Evolutionary conservation across 2,888 invertebrate species (phyloP), one percentile per base, ranked within the genome.

Genomic region (Furcula furcula): DNA sequence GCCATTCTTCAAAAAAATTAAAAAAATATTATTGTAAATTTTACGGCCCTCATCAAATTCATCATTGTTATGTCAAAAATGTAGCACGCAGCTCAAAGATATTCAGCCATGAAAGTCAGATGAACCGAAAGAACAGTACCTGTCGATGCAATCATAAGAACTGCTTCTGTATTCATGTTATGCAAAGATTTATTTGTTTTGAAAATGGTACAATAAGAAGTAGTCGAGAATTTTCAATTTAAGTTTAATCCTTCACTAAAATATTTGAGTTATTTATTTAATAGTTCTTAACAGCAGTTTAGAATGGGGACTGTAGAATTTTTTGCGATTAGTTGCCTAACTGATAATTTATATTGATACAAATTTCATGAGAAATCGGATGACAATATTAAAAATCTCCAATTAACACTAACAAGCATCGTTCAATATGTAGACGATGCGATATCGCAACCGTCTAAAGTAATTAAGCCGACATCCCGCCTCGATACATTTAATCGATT

Each of bases 401-500:
- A 10, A 30, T 4, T 9, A 34, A 38, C 35, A 34, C 29, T 25
- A 39, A 15, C 28, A 46, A 36, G 14, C 14, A n/a, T 7, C 14
- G n/a, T 13, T n/a, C 41, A 36, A 38, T 46, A 58, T 55, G 58
- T 50, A 55, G 57, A 58, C 50, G 46, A 28, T 29, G 28, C 44
- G 41, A 56, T 50, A 58, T 49, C 49, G 40, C 40, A 48, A 46
- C 38, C 46, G 62, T 65, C 69, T 55, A 60, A 57, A 55, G 65
- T 69, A 69, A 69, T 69, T 67, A 69, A 67, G 63, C 68, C 54
- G 40, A 54, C 63, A 68, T 55, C 54, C 50, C 45, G 43, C 40
- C 47, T 48, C 48, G 48, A 57, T 49, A 62, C 50, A 42, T 56
- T 63, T 66, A 72, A 76, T 71, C 75, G 71, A 72, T 76, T 69